Conservation (phyloP, 2,113 vertebrate species). For the Dipodomys ordii region DNA sequence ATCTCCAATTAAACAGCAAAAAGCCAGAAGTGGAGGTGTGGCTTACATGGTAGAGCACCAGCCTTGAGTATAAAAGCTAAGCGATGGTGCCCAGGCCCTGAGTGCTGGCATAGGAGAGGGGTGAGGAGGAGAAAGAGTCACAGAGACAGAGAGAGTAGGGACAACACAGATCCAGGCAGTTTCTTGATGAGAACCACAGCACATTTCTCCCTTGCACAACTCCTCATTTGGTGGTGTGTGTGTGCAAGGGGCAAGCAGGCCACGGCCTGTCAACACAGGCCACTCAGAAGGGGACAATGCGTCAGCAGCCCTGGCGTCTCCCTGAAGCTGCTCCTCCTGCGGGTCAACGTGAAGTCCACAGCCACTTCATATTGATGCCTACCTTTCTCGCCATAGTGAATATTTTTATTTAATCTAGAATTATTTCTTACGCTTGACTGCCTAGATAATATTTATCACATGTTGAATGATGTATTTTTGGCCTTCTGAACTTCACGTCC, state of each 20-base stretch:
- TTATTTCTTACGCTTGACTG: background rate
- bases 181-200: background rate
- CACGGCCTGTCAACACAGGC: background rate
- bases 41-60: too few species aligned
- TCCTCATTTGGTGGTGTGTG: background rate
- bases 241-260: background rate
- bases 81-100: too few species aligned
- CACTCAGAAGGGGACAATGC: too few species aligned
- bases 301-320: background rate
- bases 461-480: background rate
- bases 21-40: too few species aligned
- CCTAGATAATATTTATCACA: background rate
- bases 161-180: background rate
- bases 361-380: background rate
- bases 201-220: background rate
- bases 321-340: background rate
- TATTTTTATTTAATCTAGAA: constrained; percentile 1
- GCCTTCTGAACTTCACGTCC: background rate
- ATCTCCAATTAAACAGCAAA: too few species aligned
- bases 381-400: background rate
- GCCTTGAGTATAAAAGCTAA: too few species aligned
- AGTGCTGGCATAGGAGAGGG: too few species aligned
- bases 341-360: background rate
- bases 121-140: too few species aligned
- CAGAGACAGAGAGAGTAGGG: too few species aligned